Evolutionary conservation across 2,797 vertebrate species (phyloP).

Genomic region (Agapornis canus): DNA sequence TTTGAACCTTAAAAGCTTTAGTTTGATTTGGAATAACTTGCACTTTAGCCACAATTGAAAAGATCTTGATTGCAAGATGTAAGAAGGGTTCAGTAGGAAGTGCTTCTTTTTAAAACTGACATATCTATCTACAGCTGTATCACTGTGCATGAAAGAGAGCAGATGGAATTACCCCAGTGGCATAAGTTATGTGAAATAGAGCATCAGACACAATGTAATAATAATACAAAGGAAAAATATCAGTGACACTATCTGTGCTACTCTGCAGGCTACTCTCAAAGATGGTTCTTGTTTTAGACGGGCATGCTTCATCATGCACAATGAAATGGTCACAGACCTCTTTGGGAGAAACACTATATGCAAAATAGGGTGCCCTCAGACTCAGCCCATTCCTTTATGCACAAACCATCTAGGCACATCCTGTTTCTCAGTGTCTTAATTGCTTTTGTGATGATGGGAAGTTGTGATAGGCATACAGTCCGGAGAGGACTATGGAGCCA

Average conservation of each 20-base stretch:
- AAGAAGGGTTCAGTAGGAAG: background rate
- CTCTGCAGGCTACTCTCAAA: background rate
- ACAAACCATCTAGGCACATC: background rate
- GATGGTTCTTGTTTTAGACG: background rate
- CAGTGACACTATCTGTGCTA: background rate
- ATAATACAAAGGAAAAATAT: background rate
- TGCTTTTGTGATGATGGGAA: background rate
- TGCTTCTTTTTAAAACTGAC: background rate
- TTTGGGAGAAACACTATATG: accelerated
- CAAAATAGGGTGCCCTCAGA: background rate
- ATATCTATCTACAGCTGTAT: background rate
- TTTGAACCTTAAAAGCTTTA: background rate
- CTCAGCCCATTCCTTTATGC: background rate
- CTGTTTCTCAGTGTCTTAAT: background rate
- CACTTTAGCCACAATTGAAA: background rate
- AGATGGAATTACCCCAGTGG: background rate
- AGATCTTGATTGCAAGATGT: background rate
- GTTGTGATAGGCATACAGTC: background rate
- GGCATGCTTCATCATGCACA: accelerated
- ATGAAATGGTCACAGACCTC: background rate
- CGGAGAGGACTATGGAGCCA: background rate
- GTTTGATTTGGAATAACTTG: background rate
- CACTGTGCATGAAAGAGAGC: background rate
- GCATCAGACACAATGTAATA: background rate
- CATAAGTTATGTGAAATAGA: background rate